These are phyloP conservation scores for Monomorium pharaonis DNA, from an alignment of 1,140 invertebrate species.

Conservation along the genomic window DNA sequence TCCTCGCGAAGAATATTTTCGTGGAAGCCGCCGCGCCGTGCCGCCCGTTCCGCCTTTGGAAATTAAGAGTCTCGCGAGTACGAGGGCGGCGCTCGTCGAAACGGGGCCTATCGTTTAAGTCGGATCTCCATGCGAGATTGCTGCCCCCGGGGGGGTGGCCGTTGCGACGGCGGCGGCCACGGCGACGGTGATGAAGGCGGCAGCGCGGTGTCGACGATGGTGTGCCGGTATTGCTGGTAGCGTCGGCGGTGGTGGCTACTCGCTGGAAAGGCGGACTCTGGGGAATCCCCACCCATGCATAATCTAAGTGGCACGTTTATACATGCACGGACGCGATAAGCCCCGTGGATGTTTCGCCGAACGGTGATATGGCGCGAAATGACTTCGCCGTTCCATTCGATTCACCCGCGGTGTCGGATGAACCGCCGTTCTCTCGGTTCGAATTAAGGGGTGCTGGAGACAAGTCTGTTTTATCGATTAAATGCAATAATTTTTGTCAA, in stretches of 20 bases:
- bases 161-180: conserved; percentile 49
- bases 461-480: no score
- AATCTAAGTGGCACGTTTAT: conserved; percentile 74
- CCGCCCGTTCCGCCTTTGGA: conserved; percentile 78
- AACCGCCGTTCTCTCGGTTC: neutral
- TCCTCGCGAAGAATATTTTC: conserved; percentile 77
- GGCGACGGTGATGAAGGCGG: conserved; percentile 49
- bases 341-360: conserved; percentile 6
- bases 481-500: no score
- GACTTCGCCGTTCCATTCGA: neutral
- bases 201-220: conserved; percentile 42
- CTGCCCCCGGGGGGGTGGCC: conserved; percentile 81
- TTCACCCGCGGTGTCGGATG: neutral
- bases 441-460: neutral
- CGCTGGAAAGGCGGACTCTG: conserved; percentile 79
- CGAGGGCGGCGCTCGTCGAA: conserved; percentile 80
- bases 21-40: conserved; percentile 77
- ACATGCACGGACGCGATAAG: conserved; percentile 53
- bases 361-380: neutral
- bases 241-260: conserved; percentile 67
- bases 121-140: conserved; percentile 85
- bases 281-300: conserved; percentile 77
- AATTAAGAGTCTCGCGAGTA: conserved; percentile 83
- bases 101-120: conserved; percentile 84
- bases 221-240: conserved; percentile 63